A percentile compares a stretch with the other conserved stretches of the same genome.
phyloP scores from a whole-genome alignment of 2,113 vertebrate genomes.

The Myotis davidii region DNA sequence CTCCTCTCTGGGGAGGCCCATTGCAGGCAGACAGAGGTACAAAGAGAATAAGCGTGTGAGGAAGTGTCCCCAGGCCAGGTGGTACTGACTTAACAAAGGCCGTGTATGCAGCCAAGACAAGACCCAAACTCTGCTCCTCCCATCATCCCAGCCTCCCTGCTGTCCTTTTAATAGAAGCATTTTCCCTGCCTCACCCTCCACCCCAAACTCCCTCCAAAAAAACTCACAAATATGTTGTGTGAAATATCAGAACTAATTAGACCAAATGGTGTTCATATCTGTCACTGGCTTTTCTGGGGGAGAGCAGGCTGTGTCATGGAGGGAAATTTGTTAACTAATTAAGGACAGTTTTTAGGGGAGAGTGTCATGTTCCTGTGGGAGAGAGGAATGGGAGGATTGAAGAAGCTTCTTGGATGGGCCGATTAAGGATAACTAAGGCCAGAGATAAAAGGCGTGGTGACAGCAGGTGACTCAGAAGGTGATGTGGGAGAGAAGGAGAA shows the following conservation, averaged over 20 bases:
- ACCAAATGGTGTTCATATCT: constrained; percentile 86
- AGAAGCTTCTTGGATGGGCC: not conserved
- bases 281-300: constrained; percentile 81
- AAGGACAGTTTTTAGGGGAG: constrained; percentile 60
- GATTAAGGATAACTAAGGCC: not conserved
- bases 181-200: constrained; percentile 46
- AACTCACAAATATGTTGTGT: constrained; percentile 84
- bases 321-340: constrained; percentile 81
- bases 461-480: not conserved
- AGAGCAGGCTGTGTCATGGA: constrained; percentile 79
- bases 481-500: not conserved
- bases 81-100: constrained; percentile 8
- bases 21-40: not conserved
- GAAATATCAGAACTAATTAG: constrained; percentile 87
- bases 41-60: not conserved
- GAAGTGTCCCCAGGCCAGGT: not conserved
- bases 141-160: constrained; percentile 27
- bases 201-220: constrained; percentile 65
- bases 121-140: constrained; percentile 43
- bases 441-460: not conserved
- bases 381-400: not conserved
- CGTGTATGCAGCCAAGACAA: constrained; percentile 3
- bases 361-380: not conserved
- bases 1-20: not conserved
- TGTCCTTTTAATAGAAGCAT: constrained; percentile 79